A percentile compares a stretch with the other conserved stretches of the same genome.
Evolutionary conservation across 2,888 invertebrate genomes (phyloP).

Genomic region (Rotaria macrura): DNA sequence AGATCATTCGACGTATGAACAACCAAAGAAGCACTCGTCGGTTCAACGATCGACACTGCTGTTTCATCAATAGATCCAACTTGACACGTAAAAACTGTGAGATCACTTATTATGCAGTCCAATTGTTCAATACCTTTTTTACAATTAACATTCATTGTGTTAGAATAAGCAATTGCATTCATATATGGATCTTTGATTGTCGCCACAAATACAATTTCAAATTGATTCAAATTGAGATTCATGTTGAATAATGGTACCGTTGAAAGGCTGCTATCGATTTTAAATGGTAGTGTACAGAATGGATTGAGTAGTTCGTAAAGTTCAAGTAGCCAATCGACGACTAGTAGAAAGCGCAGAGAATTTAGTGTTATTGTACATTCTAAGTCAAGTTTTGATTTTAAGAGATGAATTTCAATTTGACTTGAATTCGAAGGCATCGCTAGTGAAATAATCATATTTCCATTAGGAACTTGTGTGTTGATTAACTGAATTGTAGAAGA

Average conservation of each 20-base stretch:
- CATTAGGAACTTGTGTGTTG: background rate
- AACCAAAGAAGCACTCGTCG: slow-evolving; percentile 61
- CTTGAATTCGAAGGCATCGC: background rate
- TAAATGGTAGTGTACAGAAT: background rate
- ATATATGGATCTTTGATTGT: slow-evolving; percentile 75
- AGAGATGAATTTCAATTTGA: background rate
- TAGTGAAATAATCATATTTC: background rate
- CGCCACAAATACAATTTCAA: slow-evolving; percentile 84
- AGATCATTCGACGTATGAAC: slow-evolving; percentile 38
- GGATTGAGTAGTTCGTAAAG: slow-evolving; percentile 63
- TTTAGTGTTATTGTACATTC: slow-evolving; percentile 79
- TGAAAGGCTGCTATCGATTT: background rate
- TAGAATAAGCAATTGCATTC: slow-evolving; percentile 74
- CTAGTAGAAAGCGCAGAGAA: slow-evolving; percentile 83
- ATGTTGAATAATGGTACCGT: slow-evolving; percentile 57
- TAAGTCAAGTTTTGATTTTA: slow-evolving; percentile 54
- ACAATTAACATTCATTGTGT: slow-evolving; percentile 36
- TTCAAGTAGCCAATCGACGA: slow-evolving; percentile 82
- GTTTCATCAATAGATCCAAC: slow-evolving; percentile 81
- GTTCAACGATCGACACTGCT: slow-evolving; percentile 83
- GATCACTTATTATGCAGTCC: slow-evolving; percentile 60
- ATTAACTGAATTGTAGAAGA: background rate
- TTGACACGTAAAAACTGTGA: slow-evolving; percentile 84
- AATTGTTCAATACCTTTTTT: background rate
- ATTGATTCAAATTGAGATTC: slow-evolving; percentile 83